Base-by-base conservation (phyloP, 2,888 invertebrate species). In the Neoascia interrupta region DNA sequence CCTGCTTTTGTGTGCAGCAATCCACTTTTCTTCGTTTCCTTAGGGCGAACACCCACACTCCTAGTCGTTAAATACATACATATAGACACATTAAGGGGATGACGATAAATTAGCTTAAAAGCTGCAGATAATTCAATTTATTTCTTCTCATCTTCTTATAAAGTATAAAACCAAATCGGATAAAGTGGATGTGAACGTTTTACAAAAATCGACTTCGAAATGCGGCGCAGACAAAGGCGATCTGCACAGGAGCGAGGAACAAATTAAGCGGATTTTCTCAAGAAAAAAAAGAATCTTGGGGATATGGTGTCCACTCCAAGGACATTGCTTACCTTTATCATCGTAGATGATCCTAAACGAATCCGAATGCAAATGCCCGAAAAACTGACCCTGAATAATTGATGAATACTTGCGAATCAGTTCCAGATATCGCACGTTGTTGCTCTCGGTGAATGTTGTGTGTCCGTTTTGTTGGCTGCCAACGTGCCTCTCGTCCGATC, bases 341-440 rank as follows among this genome's bases (percentile, higher is more conserved):
- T 93, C 94, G 89, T 96, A 95, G 84, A 96, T 93, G 79, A 96
- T 92, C 37, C 97, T 91, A 88, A 97, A 97, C 0, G 96, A 95
- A 87, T 97, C 97, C 49, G 96, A 96, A 88, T 97, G 97, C 81
- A 96, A 91, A 86, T 97, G 97, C 3, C 97, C 97, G 85, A 96
- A 97, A 90, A 97, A 96, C 89, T 97, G 97, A 16, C 96, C 96
- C 21, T 94, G 93, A 83, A 97, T 97, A 84, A 96, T 94, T 84
- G 92, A 91, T 26, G 95, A 92, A 86, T 94, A 93, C 79, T 92
- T 92, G 11, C 94, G 91, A n/a, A 97, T 92, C 75, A 93, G 89
- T 70, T 92, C 91, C 66, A 97, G 89, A 86, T 96, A 96, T 81
- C 91, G 92, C 31, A 91, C 91, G 88, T 96, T 97, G 86, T 95